Conservation (phyloP, 2,797 vertebrate genomes). For the Centroberyx gerrardi region DNA sequence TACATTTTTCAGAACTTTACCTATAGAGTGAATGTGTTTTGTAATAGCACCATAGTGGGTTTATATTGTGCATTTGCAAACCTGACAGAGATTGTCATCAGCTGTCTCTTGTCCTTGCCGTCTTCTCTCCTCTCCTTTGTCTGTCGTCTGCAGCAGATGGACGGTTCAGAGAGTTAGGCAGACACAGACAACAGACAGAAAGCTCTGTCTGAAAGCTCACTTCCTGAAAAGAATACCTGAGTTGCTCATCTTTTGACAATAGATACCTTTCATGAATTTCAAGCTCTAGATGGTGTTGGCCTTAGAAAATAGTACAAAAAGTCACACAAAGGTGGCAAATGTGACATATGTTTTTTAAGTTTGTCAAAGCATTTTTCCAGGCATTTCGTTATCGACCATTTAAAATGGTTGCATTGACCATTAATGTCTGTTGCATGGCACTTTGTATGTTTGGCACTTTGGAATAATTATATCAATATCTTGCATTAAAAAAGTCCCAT, state of each 20-base stretch:
- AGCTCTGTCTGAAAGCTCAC: slow-evolving; percentile 67
- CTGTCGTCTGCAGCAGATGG: slow-evolving; percentile 59
- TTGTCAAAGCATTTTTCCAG: too few species aligned
- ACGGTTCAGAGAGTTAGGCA: slow-evolving; percentile 64
- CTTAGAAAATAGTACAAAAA: slow-evolving; percentile 11
- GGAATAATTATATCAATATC: not conserved
- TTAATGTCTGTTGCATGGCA: not conserved
- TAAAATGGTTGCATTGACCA: not conserved
- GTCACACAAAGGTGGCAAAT: slow-evolving; percentile 6
- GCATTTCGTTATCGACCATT: too few species aligned
- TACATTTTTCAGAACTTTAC: too few species aligned
- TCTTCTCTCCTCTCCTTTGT: slow-evolving; percentile 37
- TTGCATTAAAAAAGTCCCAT: not conserved
- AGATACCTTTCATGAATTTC: slow-evolving; percentile 27
- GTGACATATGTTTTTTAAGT: not conserved
- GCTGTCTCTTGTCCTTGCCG: slow-evolving; percentile 41
- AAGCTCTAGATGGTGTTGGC: slow-evolving; percentile 17
- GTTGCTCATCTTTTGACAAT: slow-evolving; percentile 15
- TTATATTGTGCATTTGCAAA: too few species aligned
- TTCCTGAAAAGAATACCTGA: slow-evolving; percentile 52
- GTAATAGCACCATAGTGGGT: not conserved
- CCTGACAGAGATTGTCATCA: not conserved
- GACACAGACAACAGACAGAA: slow-evolving; percentile 58
- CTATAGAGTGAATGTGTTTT: not conserved
- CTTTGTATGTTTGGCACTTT: not conserved